phyloP scores from a whole-genome alignment of 2,888 invertebrate species.

The Synanthedon myopaeformis region DNA sequence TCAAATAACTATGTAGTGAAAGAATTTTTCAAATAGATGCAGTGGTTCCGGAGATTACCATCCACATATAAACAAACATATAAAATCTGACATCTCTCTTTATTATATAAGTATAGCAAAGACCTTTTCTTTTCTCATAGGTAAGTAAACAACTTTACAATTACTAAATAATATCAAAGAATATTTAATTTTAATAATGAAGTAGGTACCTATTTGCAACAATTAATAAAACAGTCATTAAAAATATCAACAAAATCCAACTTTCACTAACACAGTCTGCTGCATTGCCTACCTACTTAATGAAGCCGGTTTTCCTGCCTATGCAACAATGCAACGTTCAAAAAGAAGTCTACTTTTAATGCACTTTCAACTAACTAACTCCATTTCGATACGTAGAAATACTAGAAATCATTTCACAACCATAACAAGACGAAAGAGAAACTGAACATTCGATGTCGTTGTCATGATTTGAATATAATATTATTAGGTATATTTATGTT shows the following conservation, averaged over 20 bases:
- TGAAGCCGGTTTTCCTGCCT: neutral
- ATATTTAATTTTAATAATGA: too few relatives aligned
- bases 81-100: too few relatives aligned
- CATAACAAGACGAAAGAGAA: conserved; percentile 3
- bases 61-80: too few relatives aligned
- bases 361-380: neutral
- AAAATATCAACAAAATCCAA: neutral
- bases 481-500: conserved; percentile 15
- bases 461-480: conserved; percentile 12
- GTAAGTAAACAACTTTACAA: too few relatives aligned
- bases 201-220: too few relatives aligned
- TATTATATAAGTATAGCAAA: too few relatives aligned
- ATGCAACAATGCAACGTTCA: neutral
- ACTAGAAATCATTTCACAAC: conserved; percentile 3
- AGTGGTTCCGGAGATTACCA: too few relatives aligned
- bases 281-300: neutral
- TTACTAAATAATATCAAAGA: too few relatives aligned
- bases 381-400: conserved; percentile 1
- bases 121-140: too few relatives aligned
- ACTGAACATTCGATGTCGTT: conserved; percentile 1
- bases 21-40: too few relatives aligned
- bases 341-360: neutral
- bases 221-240: neutral
- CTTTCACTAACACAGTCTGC: neutral
- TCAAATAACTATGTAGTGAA: too few relatives aligned